Conservation (phyloP, 1,140 invertebrate species). For the Trachymyrmex cornetzi region DNA sequence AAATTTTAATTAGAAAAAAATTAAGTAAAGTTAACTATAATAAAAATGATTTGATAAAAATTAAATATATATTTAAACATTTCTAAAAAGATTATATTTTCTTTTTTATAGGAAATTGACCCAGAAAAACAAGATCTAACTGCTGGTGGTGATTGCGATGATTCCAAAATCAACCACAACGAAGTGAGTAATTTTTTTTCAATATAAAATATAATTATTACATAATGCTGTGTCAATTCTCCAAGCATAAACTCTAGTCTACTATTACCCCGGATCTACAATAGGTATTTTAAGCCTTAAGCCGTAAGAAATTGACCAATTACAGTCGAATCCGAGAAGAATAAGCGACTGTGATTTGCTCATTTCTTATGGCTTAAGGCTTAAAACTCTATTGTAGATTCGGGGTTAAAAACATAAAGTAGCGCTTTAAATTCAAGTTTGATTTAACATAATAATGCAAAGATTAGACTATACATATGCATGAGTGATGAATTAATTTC, state of each 20-base stretch:
- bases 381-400: no score
- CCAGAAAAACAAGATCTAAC: constrained; percentile 88
- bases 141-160: constrained; percentile 86
- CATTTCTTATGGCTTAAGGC: no score
- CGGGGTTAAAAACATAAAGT: background rate
- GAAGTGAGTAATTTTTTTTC: constrained; percentile 84
- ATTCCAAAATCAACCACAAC: constrained; percentile 87
- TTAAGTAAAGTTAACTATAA: background rate
- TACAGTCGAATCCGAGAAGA: no score
- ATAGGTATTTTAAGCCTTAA: no score
- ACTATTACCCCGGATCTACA: no score
- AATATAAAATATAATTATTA: constrained; percentile 6
- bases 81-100: constrained; percentile 10
- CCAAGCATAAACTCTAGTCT: background rate
- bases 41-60: constrained; percentile 12
- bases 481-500: background rate
- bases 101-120: constrained; percentile 87
- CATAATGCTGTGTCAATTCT: background rate
- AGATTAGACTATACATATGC: background rate
- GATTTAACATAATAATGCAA: background rate
- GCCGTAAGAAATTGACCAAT: no score
- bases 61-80: background rate
- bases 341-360: no score
- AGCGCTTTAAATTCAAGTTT: background rate
- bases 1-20: background rate